phyloP scores from a whole-genome alignment of 2,113 vertebrate species.

The Zapornia atra region DNA sequence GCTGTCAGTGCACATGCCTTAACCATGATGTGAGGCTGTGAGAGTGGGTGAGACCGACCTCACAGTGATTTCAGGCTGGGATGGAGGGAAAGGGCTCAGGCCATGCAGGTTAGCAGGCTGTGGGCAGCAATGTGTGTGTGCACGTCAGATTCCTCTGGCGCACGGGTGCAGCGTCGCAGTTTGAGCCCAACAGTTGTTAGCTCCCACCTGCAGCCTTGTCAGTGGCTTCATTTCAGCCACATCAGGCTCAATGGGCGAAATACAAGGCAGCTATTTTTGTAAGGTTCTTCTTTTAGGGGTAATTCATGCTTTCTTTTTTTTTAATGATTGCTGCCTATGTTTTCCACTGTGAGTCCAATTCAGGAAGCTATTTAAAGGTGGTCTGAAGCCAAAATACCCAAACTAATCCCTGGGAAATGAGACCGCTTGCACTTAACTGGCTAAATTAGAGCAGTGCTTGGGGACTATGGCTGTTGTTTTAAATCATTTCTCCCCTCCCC shows the following conservation, averaged over 20 bases:
- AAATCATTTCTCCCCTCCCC: not conserved
- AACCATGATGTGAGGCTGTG: not conserved
- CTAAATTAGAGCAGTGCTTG: not conserved
- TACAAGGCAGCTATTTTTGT: not conserved
- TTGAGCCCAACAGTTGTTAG: not conserved
- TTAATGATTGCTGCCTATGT: not conserved
- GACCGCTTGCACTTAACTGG: not conserved
- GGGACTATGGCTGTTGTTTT: not conserved
- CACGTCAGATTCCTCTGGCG: not conserved
- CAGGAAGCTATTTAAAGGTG: not conserved
- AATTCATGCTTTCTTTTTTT: not conserved
- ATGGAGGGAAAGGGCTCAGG: not conserved
- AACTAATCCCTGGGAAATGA: not conserved
- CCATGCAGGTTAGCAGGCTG: fast-evolving
- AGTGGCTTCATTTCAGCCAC: not conserved
- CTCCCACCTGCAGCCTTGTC: not conserved
- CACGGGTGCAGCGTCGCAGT: not conserved
- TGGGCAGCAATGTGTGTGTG: not conserved
- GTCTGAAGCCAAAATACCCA: not conserved
- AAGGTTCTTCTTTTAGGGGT: not conserved
- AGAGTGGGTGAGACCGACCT: not conserved
- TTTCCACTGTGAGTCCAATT: not conserved
- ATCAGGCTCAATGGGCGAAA: not conserved
- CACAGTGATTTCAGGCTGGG: not conserved
- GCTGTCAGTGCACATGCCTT: fast-evolving